A percentile compares a stretch with the other conserved stretches of the same genome.
Evolutionary conservation across 2,888 invertebrate species (phyloP).

Genomic region (Rhogogaster chlorosoma): DNA sequence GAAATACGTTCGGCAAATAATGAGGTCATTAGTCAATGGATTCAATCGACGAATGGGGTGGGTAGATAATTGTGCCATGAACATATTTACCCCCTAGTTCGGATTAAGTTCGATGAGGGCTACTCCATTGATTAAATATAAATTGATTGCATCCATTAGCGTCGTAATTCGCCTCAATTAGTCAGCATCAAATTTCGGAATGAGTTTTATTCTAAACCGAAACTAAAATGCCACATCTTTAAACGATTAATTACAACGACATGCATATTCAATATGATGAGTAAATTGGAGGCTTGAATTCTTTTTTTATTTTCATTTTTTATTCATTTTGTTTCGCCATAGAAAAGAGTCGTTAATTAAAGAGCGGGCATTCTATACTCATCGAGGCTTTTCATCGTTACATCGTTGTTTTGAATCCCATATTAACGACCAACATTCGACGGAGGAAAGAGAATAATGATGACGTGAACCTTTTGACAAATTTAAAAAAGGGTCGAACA

Average conservation of each 20-base stretch:
- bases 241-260: background rate
- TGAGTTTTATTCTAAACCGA: background rate
- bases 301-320: background rate
- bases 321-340: background rate
- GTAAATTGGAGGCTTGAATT: background rate
- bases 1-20: slow-evolving; percentile 27
- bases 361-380: background rate
- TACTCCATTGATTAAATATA: slow-evolving; percentile 38
- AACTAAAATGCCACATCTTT: background rate
- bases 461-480: background rate
- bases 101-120: slow-evolving; percentile 23
- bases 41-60: slow-evolving; percentile 7
- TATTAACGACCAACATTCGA: background rate
- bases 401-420: slow-evolving; percentile 5
- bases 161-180: background rate
- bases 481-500: background rate
- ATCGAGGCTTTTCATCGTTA: slow-evolving; percentile 1
- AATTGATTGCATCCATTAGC: slow-evolving; percentile 33
- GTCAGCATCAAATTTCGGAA: background rate
- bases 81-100: slow-evolving; percentile 13
- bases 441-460: background rate
- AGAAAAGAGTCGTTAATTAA: slow-evolving; percentile 8
- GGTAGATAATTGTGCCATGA: slow-evolving; percentile 29
- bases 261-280: background rate
- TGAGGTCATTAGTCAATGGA: slow-evolving; percentile 13